Percentiles rank a stretch among this genome's conserved stretches.
These are phyloP conservation scores for Pemphredon lugubris DNA, from an alignment of 2,888 invertebrate genomes.

Conservation along the genomic window DNA sequence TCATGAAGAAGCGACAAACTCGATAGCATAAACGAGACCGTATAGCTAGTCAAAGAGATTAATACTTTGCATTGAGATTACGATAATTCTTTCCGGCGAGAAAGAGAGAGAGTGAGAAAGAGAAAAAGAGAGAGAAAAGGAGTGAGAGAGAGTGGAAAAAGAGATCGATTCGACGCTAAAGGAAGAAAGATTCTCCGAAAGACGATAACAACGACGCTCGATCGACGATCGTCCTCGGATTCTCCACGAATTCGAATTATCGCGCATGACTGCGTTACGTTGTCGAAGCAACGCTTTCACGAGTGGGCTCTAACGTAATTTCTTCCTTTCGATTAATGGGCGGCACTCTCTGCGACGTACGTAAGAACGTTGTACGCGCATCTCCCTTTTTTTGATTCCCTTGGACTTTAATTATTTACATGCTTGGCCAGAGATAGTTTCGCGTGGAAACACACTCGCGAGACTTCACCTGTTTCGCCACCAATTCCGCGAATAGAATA, in stretches of 20 bases:
- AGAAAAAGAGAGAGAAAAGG: not conserved
- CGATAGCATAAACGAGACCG: not conserved
- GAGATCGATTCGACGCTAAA: not conserved
- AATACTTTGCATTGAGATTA: not conserved
- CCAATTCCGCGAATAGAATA: not conserved
- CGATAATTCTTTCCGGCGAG: not conserved
- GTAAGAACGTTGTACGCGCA: not conserved
- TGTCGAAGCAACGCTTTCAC: not conserved
- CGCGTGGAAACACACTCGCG: constrained; percentile 8
- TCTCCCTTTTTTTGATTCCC: constrained; percentile 4
- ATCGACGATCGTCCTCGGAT: not conserved
- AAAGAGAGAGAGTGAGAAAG: not conserved
- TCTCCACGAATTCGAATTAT: too few species aligned
- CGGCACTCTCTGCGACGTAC: constrained; percentile 4
- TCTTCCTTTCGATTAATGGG: constrained; percentile 1
- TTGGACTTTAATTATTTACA: constrained; percentile 18
- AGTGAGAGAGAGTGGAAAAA: not conserved
- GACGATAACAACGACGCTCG: too few species aligned
- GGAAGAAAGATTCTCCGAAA: not conserved
- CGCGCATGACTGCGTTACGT: too few species aligned
- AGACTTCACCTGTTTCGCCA: not conserved
- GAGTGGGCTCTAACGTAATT: not conserved
- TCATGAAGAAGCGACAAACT: not conserved
- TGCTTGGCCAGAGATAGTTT: constrained; percentile 3
- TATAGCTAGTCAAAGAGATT: not conserved